Evolutionary conservation across 1,140 invertebrate species (phyloP).

Genomic region (Papilio glaucus): DNA sequence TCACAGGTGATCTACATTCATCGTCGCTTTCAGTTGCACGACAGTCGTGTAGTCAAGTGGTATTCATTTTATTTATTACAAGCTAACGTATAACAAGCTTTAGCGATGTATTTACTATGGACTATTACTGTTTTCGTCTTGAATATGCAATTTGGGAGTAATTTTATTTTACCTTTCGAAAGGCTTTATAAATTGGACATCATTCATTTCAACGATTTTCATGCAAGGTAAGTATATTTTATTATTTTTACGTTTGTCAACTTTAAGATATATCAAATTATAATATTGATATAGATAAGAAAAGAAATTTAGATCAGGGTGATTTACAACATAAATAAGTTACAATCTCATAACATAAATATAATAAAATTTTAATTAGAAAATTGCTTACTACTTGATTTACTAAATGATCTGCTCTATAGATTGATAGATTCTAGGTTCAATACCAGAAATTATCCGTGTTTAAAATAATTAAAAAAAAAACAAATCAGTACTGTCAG

Average conservation of each 20-base stretch:
- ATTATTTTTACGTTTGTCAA: background rate
- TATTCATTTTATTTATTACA: background rate
- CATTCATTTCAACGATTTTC: conserved; percentile 60
- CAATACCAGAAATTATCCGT: too few relatives aligned
- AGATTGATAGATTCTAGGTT: too few relatives aligned
- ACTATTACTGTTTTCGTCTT: background rate
- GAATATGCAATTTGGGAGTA: conserved; percentile 4
- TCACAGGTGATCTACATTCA: background rate
- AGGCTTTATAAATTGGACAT: conserved; percentile 52
- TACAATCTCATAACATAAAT: too few relatives aligned
- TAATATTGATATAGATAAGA: too few relatives aligned
- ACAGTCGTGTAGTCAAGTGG: conserved; percentile 4
- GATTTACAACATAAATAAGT: too few relatives aligned
- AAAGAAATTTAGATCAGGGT: too few relatives aligned
- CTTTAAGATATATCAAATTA: background rate
- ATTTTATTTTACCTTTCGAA: conserved; percentile 48
- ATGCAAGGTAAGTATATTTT: conserved; percentile 56
- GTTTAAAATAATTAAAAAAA: too few relatives aligned
- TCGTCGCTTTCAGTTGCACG: background rate
- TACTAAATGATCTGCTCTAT: too few relatives aligned
- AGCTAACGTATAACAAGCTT: conserved; percentile 29
- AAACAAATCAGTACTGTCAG: too few relatives aligned
- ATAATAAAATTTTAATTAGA: too few relatives aligned
- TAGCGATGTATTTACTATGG: conserved; percentile 27
- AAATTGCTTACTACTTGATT: too few relatives aligned